Evolutionary conservation across 2,888 invertebrate genomes (phyloP).

Genomic region (Eulithis prunata): DNA sequence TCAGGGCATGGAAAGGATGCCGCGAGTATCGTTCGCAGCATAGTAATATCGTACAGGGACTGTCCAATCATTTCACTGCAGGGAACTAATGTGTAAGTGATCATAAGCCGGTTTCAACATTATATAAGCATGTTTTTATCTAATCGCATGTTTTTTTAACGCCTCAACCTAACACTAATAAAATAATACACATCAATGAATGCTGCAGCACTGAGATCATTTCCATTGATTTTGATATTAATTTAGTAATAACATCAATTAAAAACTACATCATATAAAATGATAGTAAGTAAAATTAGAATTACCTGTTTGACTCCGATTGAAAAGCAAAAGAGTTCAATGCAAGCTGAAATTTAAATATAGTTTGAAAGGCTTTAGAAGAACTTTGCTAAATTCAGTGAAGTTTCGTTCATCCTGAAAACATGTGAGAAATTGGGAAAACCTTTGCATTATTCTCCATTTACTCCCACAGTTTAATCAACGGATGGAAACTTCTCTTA

Average conservation of each 20-base stretch:
- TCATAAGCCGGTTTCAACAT: slow-evolving; percentile 73
- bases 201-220: neutral
- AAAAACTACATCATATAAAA: neutral
- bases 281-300: neutral
- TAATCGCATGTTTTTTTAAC: slow-evolving; percentile 58
- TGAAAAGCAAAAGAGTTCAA: neutral
- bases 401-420: neutral
- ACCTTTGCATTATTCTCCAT: neutral
- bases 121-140: slow-evolving; percentile 59
- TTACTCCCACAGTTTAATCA: too few species aligned
- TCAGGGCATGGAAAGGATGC: slow-evolving; percentile 52
- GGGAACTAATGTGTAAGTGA: slow-evolving; percentile 67
- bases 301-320: neutral
- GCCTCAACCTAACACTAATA: slow-evolving; percentile 16
- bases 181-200: slow-evolving; percentile 3
- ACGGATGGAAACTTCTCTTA: neutral
- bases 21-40: slow-evolving; percentile 30
- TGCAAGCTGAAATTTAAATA: neutral
- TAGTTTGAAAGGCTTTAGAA: neutral
- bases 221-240: neutral
- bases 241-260: too few species aligned
- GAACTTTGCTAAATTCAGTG: neutral
- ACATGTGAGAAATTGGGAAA: neutral
- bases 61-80: slow-evolving; percentile 48
- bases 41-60: slow-evolving; percentile 39